Conservation (phyloP, 2,113 vertebrate species). For the Calyptommatus sinebrachiatus region DNA sequence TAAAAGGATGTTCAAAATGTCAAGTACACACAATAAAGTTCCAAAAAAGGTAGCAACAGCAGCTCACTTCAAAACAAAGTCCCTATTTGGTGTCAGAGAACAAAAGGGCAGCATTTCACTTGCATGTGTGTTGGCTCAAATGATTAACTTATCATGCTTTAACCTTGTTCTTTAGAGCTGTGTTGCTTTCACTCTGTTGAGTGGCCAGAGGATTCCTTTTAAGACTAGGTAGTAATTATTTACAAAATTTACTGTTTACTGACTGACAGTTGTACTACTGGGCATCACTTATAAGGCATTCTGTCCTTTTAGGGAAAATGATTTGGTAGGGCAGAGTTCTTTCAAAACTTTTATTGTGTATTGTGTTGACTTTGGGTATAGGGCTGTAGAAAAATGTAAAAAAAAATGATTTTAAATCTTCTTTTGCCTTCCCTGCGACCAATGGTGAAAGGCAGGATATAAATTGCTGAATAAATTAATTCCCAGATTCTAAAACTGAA, state of each 20-base stretch:
- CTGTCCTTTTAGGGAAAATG: background rate
- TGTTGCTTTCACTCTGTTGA: conserved; percentile 11
- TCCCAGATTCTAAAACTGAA: conserved; percentile 15
- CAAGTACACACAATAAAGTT: too few relatives aligned
- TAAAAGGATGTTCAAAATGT: too few relatives aligned
- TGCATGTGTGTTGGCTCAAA: conserved; percentile 8
- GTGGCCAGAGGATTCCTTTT: conserved; percentile 49
- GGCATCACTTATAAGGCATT: conserved; percentile 40
- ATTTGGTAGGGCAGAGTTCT: too few relatives aligned
- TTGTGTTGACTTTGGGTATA: too few relatives aligned
- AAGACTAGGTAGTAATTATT: conserved; percentile 44
- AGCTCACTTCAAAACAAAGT: too few relatives aligned
- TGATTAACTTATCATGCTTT: conserved; percentile 40
- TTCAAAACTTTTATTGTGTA: too few relatives aligned
- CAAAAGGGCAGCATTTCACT: conserved; percentile 20
- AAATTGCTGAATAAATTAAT: background rate
- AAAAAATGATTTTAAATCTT: too few relatives aligned
- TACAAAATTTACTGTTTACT: conserved; percentile 26
- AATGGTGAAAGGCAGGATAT: too few relatives aligned
- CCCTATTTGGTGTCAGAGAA: background rate
- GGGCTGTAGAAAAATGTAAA: too few relatives aligned
- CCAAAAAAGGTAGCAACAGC: too few relatives aligned
- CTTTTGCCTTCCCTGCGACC: too few relatives aligned
- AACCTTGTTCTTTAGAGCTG: conserved; percentile 30
- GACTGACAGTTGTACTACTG: conserved; percentile 46